Base-by-base conservation (phyloP, 1,140 invertebrate genomes). In the Drosophila pandora region DNA sequence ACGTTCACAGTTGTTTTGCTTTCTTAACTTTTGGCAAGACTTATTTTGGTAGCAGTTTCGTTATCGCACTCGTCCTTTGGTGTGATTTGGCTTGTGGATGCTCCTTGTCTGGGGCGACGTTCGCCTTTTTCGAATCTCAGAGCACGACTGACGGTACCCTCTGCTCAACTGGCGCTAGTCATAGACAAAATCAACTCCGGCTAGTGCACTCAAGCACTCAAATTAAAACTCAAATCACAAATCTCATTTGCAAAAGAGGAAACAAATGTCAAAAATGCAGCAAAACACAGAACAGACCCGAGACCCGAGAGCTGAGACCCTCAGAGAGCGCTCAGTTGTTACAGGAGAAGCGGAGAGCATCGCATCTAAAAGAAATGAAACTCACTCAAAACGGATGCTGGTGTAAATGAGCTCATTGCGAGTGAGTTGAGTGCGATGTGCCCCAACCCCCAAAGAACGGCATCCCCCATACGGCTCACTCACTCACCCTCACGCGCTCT, bases 191-290 rank as follows among this genome's bases (percentile, higher is more conserved):
- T 82, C 70, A 45, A 37, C 77, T 80, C 73, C 76, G 49, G 59
- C 63, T 60, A 67, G 62, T 81, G 68, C 73, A 81, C 67, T 55
- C 50, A 79, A 79, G 25, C 59, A 50, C 69, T 62, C 69, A 71
- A 71, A 61, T 17, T 39, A 12, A 37, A 22, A 48, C 47, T 64
- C 45, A 74, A 68, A 75, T 62, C 55, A 32, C 57, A 50, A 69
- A 71, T 45, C 80, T 81, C 81, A 85, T 85, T 80, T 76, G 83
- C 74, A 87, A 87, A 87, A 78, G 70, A 54, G 54, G 54, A 87
- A 84, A 81, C 81, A 84, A 87, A 87, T 88, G 79, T 64, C 78
- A 79, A 81, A 87, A 84, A 67, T 88, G 83, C 83, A 88, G 55
- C 74, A 71, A 64, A 64, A 48, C 76, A 76, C 72, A 68, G 63